Percentiles rank a stretch among this genome's conserved stretches.
phyloP scores from a whole-genome alignment of 2,113 vertebrate genomes.

The Dinomys branickii region DNA sequence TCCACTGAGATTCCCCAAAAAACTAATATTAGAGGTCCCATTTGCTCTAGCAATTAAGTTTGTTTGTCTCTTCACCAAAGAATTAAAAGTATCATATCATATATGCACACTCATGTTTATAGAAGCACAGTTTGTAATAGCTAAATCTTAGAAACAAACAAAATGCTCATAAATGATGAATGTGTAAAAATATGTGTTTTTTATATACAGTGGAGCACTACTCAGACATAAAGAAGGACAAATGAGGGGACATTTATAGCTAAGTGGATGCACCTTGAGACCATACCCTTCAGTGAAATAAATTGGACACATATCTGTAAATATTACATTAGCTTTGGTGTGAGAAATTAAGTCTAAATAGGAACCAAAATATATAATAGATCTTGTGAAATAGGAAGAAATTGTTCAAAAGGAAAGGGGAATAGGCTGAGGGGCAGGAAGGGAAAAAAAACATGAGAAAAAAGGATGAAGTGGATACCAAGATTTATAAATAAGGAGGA shows the following conservation, averaged over 20 bases:
- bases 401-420: too few species aligned
- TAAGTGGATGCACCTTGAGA: too few species aligned
- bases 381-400: too few species aligned
- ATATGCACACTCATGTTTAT: background rate
- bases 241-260: too few species aligned
- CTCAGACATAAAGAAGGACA: too few species aligned
- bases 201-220: too few species aligned
- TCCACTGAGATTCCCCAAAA: background rate
- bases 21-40: too few species aligned
- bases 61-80: background rate
- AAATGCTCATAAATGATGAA: background rate
- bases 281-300: too few species aligned
- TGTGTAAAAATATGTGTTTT: too few species aligned
- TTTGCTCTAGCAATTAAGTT: background rate
- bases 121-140: background rate
- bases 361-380: too few species aligned
- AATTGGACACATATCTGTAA: too few species aligned
- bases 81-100: background rate
- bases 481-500: background rate
- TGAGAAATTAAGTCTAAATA: background rate
- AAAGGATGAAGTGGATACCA: background rate
- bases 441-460: background rate
- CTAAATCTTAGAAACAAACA: background rate
- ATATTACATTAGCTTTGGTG: too few species aligned
- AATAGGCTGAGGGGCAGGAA: background rate